Conservation (phyloP, 2,888 invertebrate species). For the Carcina quercana region DNA sequence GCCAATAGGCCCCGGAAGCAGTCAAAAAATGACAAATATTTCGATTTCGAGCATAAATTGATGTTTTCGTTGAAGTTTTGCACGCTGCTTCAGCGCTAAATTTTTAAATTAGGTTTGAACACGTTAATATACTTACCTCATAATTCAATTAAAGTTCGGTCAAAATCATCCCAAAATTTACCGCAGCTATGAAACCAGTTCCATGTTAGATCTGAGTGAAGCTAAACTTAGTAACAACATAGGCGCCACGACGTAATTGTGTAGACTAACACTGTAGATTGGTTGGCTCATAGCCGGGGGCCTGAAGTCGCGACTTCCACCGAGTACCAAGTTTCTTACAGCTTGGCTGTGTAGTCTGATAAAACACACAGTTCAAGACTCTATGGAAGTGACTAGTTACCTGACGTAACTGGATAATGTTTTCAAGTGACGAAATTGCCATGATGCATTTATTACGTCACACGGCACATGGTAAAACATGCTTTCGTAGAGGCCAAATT, state of each 20-base stretch:
- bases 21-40: too few species aligned
- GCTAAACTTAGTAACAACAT: background rate
- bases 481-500: background rate
- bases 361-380: conserved; percentile 20
- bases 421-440: conserved; percentile 1
- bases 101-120: too few species aligned
- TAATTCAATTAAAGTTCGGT: too few species aligned
- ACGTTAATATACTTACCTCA: too few species aligned
- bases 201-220: too few species aligned
- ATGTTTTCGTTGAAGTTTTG: too few species aligned
- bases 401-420: background rate
- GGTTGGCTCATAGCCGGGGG: conserved; percentile 41
- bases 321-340: conserved; percentile 36
- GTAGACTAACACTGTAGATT: conserved; percentile 40
- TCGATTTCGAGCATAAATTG: too few species aligned
- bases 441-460: too few species aligned
- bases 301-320: conserved; percentile 29
- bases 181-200: too few species aligned
- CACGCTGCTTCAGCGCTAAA: too few species aligned
- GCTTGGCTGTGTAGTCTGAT: conserved; percentile 26
- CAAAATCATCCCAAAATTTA: too few species aligned
- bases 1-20: too few species aligned
- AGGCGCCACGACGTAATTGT: background rate
- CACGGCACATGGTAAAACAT: background rate
- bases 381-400: conserved; percentile 14